Base-by-base conservation (phyloP, 2,888 invertebrate species). In the Drosophila picticornis region DNA sequence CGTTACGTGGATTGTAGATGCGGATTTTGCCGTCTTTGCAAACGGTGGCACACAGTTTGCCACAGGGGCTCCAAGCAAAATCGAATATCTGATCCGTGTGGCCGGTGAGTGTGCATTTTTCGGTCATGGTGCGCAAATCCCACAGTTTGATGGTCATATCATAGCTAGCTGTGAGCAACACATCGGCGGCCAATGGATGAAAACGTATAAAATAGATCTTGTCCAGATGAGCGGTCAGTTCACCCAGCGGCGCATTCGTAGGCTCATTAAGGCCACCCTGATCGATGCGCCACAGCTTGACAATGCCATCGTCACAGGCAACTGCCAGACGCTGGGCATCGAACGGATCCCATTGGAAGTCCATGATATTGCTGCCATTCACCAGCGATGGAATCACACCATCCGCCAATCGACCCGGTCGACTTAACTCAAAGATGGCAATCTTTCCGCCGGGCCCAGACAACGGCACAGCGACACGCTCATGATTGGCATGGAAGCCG, bases 321-420 rank as follows among this genome's bases (percentile, higher is more conserved):
- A 98, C 97, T 50, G 97, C 96, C 72, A 99, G 94, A 60, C 96
- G 94, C 60, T 94, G 94, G 80, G 95, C 94, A 92, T 97, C 95
- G 93, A 98, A 98, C 1, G 99, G 99, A 94, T 99, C 98, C 97
- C 98, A 99, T 67, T 96, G 96, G 94, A 99, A 98, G 94, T 99
- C 99, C 95, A 97, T 96, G 43, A 98, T 96, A 84, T 96, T 96
- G 82, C 96, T 96, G 62, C 98, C 97, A 93, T 99, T 98, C 71
- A 98, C 96, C 84, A 99, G 94, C n/a, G 97, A 97, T 40, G 97
- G 97, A 84, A 96, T 96, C 32, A 96, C 97, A 72, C 96, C 97
- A 89, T 97, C 97, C 2, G 96, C 96, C 61, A 97, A 93, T 79
- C 97, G 95, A 11, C 96, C 97, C 0, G 96, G 95, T 89, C 96